Evolutionary conservation across 2,888 invertebrate species (phyloP), one percentile per base, ranked within the genome.

Genomic region (Drosophila lacicola): DNA sequence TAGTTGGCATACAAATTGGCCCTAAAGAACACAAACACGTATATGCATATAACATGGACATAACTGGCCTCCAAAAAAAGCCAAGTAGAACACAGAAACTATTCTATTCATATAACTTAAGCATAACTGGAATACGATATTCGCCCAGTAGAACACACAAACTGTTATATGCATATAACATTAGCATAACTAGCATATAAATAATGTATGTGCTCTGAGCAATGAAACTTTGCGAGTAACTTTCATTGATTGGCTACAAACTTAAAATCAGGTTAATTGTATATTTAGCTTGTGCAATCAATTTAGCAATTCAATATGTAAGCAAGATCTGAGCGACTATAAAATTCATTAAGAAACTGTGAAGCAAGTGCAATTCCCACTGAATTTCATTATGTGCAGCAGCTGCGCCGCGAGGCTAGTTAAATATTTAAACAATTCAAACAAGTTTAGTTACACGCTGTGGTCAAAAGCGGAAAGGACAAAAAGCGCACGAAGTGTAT

Each of bases 291-390:
- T 50, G 42, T 34, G 62, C 67, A 75, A 71, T 70, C 75, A 72
- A 65, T 72, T 54, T 67, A 78, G 21, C 68, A 57, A 60, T 65
- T 70, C 50, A 46, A 69, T 64, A 39, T 61, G 54, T 62, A 62
- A 53, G 49, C 58, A 36, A 67, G 46, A 65, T 63, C 69, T 62
- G 51, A 49, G 36, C 39, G 62, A 70, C 82, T 72, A 70, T 83
- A 81, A 83, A 86, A 83, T 83, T 83, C 81, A 83, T 86, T 83
- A 83, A 70, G 74, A 86, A 83, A 83, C 64, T 82, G 65, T 47
- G 51, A 19, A 29, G 50, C 39, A 62, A 58, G 68, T 61, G 60
- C 56, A 44, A 56, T 58, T 70, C 33, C 60, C 58, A 65, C 55
- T 71, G 86, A 75, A 81, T 83, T 86, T 78, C 74, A 86, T 81